Evolutionary conservation across 1,140 invertebrate species (phyloP), one percentile per base, ranked within the genome.

Genomic region (Drosophila trapezifrons): DNA sequence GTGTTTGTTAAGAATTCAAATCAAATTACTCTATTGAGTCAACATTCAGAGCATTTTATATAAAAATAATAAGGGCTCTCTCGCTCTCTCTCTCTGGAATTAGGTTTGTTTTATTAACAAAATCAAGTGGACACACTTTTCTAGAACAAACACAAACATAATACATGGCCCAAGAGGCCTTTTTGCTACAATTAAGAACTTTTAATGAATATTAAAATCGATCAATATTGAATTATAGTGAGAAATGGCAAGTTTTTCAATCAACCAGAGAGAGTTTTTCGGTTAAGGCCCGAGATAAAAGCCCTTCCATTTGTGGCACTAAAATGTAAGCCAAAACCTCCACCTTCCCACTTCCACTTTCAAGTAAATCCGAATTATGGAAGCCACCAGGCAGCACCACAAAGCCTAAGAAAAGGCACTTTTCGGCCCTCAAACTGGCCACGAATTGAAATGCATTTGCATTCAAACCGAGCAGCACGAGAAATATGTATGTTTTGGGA

Each of bases 391-490:
- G n/a, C n/a, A n/a, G n/a, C n/a, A n/a, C 49, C 35, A 37, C 32
- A 20, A 37, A 2, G 49, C 22, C 49, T 35, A 47, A 47, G 9
- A 29, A 27, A 35, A 52, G 49, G 29, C 49, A 52, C 51, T 52
- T 52, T 37, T 52, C 9, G 29, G 29, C 29, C 29, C 8, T 32
- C 29, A 32, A 29, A 32, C 29, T 18, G 51, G 51, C 51, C 51
- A 52, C 29, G 18, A 52, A 51, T n/a, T 37, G 18, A 52, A 54
- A 54, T 54, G 51, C 51, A 54, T 54, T 54, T 54, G 51, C 32
- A 54, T 58, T 18, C n/a, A 57, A 18, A 12, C 12, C 40, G 25
- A 47, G 38, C 37, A 5, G 8, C 27, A n/a, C n/a, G 17, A 13
- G 7, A 13, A 42, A 43, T 56, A 43, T 56, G 25, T 45, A 46